These are phyloP conservation scores for Exocentrus adspersus DNA, from an alignment of 2,888 invertebrate species.

Conservation along the genomic window DNA sequence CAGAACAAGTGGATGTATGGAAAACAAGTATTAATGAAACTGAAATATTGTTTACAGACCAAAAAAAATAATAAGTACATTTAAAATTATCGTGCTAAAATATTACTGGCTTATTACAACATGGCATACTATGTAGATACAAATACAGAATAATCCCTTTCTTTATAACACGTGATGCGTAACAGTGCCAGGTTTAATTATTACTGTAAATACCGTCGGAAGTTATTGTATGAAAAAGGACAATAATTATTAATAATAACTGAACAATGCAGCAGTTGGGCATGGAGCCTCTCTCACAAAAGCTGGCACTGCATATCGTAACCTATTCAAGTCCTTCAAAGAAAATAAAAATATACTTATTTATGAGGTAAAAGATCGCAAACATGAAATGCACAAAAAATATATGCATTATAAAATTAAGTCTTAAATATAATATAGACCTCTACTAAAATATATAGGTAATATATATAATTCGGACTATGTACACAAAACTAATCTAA, in stretches of 20 bases:
- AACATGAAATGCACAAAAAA: constrained; percentile 37
- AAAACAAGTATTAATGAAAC: constrained; percentile 28
- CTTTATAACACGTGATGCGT: not conserved
- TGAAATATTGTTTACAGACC: constrained; percentile 30
- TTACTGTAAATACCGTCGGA: no score
- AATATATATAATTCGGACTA: constrained; percentile 40
- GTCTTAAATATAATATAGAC: constrained; percentile 33
- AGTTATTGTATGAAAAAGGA: no score
- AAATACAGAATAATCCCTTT: constrained; percentile 25
- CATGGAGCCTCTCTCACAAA: no score
- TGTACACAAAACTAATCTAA: constrained; percentile 40
- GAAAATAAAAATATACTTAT: constrained; percentile 42
- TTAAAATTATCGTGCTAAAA: constrained; percentile 45
- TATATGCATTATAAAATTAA: constrained; percentile 35
- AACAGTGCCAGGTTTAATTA: no score
- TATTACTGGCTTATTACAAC: constrained; percentile 39
- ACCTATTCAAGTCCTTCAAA: constrained; percentile 27
- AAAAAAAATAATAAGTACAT: constrained; percentile 46
- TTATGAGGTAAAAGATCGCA: constrained; percentile 42
- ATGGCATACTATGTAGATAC: constrained; percentile 25
- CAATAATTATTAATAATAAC: no score
- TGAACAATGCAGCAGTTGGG: no score
- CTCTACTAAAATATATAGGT: constrained; percentile 30
- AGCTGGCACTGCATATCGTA: no score
- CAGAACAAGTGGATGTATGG: constrained; percentile 20